Percentiles rank a stretch among this genome's conserved stretches.
phyloP scores from a whole-genome alignment of 2,888 invertebrate genomes.

The Rhingia campestris region DNA sequence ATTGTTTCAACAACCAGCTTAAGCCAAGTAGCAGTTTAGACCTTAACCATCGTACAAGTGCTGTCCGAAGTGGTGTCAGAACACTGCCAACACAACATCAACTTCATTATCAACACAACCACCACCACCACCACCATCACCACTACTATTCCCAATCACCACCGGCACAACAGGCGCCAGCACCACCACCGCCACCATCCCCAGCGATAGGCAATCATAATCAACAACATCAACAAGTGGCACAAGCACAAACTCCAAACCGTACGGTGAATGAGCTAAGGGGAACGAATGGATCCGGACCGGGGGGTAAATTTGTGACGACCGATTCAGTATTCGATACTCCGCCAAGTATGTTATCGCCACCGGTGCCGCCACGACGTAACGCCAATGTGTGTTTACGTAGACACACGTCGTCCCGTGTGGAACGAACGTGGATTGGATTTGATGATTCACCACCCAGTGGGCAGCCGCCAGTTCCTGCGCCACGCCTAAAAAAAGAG shows the following conservation, averaged over 20 bases:
- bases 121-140: slow-evolving; percentile 63
- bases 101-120: slow-evolving; percentile 68
- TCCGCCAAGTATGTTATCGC: slow-evolving; percentile 82
- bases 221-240: slow-evolving; percentile 52
- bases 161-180: slow-evolving; percentile 73
- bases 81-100: slow-evolving; percentile 73
- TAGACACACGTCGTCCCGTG: slow-evolving; percentile 78
- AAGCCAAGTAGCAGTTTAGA: slow-evolving; percentile 80
- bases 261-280: slow-evolving; percentile 30
- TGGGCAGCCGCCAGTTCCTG: slow-evolving; percentile 79
- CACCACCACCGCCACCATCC: slow-evolving; percentile 42
- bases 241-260: slow-evolving; percentile 63
- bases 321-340: slow-evolving; percentile 80
- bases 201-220: slow-evolving; percentile 75
- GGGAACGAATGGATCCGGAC: neutral
- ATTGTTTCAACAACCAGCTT: slow-evolving; percentile 77
- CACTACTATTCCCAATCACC: slow-evolving; percentile 62
- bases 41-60: slow-evolving; percentile 75
- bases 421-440: slow-evolving; percentile 79
- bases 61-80: slow-evolving; percentile 60
- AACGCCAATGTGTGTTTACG: slow-evolving; percentile 75
- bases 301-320: slow-evolving; percentile 73
- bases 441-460: slow-evolving; percentile 71
- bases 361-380: slow-evolving; percentile 81
- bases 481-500: slow-evolving; percentile 82